A percentile compares a stretch with the other conserved stretches of the same genome.
Conservation (phyloP, 2,797 vertebrate species). For the Neosalanx taihuensis region DNA sequence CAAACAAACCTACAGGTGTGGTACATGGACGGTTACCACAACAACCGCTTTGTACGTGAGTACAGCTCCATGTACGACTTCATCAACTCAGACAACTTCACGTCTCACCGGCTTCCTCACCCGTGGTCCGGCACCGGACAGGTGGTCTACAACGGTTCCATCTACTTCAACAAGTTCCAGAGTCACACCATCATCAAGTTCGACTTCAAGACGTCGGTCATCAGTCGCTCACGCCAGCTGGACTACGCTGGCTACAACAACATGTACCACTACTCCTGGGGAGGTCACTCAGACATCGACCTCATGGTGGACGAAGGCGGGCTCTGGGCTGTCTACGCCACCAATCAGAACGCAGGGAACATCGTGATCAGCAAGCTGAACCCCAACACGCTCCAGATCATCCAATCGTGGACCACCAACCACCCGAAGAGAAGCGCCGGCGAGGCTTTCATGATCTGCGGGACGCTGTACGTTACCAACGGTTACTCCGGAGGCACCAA, state of each 20-base stretch:
- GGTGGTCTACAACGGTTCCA: conserved; percentile 94
- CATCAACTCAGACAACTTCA: conserved; percentile 93
- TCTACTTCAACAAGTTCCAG: conserved; percentile 99
- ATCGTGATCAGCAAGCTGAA: conserved; percentile 93
- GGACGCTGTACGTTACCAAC: conserved; percentile 93
- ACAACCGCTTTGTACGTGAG: conserved; percentile 94
- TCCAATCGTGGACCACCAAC: conserved; percentile 92
- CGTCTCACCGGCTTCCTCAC: conserved; percentile 93
- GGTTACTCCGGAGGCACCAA: conserved; percentile 95
- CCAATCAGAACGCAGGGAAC: conserved; percentile 95
- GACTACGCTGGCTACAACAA: conserved; percentile 96
- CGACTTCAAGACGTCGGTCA: conserved; percentile 85
- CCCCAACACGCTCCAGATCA: conserved; percentile 85
- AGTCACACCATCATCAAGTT: conserved; percentile 96
- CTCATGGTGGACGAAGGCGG: conserved; percentile 95
- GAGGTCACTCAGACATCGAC: conserved; percentile 96
- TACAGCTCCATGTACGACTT: conserved; percentile 91
- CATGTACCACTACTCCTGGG: conserved; percentile 97
- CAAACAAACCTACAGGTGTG: conserved; percentile 78
- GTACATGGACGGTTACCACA: conserved; percentile 99
- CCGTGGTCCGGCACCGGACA: conserved; percentile 96
- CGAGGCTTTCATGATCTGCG: conserved; percentile 96
- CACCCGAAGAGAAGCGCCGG: conserved; percentile 94
- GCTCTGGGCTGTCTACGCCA: conserved; percentile 94
- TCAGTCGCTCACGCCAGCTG: conserved; percentile 88